Evolutionary conservation across 1,140 invertebrate species (phyloP).

Genomic region (Bombus breviceps): DNA sequence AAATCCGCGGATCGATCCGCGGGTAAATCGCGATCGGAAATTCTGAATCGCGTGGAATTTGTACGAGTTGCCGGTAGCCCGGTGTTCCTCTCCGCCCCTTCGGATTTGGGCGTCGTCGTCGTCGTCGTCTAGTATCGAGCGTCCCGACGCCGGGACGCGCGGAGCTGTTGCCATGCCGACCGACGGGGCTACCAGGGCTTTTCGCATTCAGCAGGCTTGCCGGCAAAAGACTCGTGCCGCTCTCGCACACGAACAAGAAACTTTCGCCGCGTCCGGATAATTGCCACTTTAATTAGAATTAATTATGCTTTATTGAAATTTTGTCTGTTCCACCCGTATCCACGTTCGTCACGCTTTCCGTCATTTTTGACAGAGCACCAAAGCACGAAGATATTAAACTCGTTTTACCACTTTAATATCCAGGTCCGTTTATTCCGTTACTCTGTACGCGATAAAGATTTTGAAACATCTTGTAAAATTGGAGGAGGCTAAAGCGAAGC

Average conservation of each 20-base stretch:
- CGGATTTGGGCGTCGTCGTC: conserved; percentile 77
- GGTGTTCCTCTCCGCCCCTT: conserved; percentile 57
- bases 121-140: conserved; percentile 81
- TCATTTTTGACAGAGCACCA: no score
- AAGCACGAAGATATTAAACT: no score
- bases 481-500: not conserved
- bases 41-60: conserved; percentile 16
- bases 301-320: not conserved
- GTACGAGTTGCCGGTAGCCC: conserved; percentile 21
- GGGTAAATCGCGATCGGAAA: conserved; percentile 42
- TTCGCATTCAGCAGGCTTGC: conserved; percentile 69
- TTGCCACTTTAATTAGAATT: not conserved
- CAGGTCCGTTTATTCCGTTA: no score
- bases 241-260: conserved; percentile 55
- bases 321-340: not conserved
- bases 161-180: conserved; percentile 82
- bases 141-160: conserved; percentile 80
- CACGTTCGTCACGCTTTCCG: not conserved
- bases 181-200: conserved; percentile 78
- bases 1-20: conserved; percentile 43
- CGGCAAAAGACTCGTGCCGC: conserved; percentile 53
- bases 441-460: not conserved
- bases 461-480: not conserved
- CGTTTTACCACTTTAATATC: no score
- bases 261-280: not conserved